Percentiles rank a stretch among this genome's conserved stretches.
These are phyloP conservation scores for Hylaeus volcanicus DNA, from an alignment of 1,140 invertebrate species.

Conservation along the genomic window DNA sequence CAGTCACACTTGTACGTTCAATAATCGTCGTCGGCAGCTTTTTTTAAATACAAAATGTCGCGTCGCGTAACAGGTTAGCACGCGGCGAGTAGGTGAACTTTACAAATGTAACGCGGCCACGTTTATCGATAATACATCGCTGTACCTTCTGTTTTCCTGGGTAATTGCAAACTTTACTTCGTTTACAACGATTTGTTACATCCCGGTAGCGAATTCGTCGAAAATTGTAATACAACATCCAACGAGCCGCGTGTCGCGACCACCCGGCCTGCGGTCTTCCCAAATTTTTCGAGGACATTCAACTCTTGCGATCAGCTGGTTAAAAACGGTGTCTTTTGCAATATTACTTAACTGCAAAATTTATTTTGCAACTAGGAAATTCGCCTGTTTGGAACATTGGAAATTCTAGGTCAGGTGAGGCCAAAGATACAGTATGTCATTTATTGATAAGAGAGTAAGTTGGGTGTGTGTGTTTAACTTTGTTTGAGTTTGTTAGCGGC, in stretches of 20 bases:
- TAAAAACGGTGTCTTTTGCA: no score
- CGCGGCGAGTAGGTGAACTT: constrained; percentile 56
- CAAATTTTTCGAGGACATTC: constrained; percentile 20
- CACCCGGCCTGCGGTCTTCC: background rate
- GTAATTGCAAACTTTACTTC: constrained; percentile 70
- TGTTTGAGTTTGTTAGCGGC: no score
- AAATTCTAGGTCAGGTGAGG: no score
- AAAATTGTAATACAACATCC: background rate
- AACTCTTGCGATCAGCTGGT: no score
- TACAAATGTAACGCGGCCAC: constrained; percentile 69
- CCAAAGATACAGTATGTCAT: no score
- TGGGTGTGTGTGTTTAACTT: no score
- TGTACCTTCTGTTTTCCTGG: constrained; percentile 73
- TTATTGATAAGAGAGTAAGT: no score
- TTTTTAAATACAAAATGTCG: constrained; percentile 79
- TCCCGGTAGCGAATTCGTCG: background rate
- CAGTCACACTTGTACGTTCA: background rate
- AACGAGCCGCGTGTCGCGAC: background rate
- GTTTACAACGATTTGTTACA: constrained; percentile 62
- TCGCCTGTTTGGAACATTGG: background rate
- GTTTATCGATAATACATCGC: constrained; percentile 58
- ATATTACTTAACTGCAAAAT: background rate
- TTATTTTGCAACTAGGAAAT: constrained; percentile 22
- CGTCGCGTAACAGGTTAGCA: constrained; percentile 74
- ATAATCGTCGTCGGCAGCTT: constrained; percentile 45